Percentiles rank a stretch among this genome's conserved stretches.
Evolutionary conservation across 2,113 vertebrate species (phyloP).

Genomic region (Stegostoma tigrinum): DNA sequence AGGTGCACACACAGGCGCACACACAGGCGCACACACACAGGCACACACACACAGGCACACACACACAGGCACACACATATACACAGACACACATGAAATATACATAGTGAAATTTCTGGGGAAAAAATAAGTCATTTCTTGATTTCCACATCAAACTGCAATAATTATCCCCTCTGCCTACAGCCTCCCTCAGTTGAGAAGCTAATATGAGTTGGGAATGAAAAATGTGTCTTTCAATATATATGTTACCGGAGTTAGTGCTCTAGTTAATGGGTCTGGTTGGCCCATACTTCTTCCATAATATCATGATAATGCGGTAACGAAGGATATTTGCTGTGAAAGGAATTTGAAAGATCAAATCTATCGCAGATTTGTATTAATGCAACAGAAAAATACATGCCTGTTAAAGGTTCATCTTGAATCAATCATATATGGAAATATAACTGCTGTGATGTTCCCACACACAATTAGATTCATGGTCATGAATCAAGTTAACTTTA

Average conservation of each 20-base stretch:
- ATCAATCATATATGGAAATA: background rate
- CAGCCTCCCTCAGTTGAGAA: background rate
- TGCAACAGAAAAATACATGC: background rate
- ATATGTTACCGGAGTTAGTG: background rate
- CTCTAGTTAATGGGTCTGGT: background rate
- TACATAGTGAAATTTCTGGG: background rate
- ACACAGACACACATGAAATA: background rate
- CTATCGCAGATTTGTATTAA: background rate
- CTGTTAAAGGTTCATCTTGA: background rate
- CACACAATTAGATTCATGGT: background rate
- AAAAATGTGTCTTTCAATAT: background rate
- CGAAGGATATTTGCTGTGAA: background rate
- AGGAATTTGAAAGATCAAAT: background rate
- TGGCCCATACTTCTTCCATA: background rate
- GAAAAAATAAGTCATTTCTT: background rate
- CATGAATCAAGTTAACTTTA: background rate
- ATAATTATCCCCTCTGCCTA: background rate
- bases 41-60: too few species aligned
- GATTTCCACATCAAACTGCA: background rate
- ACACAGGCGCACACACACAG: too few species aligned
- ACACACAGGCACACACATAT: too few species aligned
- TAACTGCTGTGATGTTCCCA: background rate
- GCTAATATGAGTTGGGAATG: background rate
- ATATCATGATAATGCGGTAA: background rate
- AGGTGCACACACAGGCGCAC: too few species aligned